Evolutionary conservation across 2,113 vertebrate species (phyloP).

Genomic region (Chloropsis hardwickii): DNA sequence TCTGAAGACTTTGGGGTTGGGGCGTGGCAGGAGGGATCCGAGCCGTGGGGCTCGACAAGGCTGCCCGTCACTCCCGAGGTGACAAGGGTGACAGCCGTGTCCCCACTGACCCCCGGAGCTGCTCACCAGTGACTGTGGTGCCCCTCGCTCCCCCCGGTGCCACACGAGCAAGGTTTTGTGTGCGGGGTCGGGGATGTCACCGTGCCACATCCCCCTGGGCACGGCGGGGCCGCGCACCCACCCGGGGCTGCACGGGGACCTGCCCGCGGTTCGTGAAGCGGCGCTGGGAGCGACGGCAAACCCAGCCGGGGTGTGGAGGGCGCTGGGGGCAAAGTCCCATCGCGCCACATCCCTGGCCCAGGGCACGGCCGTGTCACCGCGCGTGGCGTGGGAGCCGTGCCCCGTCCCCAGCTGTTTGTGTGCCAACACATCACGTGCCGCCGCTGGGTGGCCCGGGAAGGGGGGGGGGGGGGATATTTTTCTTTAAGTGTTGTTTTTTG

Average conservation of each 20-base stretch:
- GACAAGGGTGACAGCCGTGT: neutral
- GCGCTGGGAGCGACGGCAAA: accelerated
- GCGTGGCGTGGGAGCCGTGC: neutral
- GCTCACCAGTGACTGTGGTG: accelerated
- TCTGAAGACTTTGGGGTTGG: neutral
- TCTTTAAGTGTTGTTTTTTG: neutral
- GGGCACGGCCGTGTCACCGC: neutral
- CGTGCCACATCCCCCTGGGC: neutral
- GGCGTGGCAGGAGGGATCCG: neutral
- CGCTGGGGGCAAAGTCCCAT: neutral
- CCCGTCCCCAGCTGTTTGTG: neutral
- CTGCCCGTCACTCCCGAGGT: neutral
- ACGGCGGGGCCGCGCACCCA: accelerated
- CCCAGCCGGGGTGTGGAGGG: neutral
- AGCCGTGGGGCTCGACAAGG: neutral
- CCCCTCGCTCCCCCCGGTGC: neutral
- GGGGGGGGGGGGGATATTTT: too few species aligned
- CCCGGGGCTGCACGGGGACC: accelerated
- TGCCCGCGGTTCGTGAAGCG: accelerated
- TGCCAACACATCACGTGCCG: neutral
- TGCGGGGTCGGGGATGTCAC: neutral
- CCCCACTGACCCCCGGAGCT: accelerated
- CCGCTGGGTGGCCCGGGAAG: neutral
- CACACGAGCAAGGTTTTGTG: accelerated
- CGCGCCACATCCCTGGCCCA: accelerated